Conservation (phyloP, 2,888 invertebrate genomes). For the Eurois occulta region DNA sequence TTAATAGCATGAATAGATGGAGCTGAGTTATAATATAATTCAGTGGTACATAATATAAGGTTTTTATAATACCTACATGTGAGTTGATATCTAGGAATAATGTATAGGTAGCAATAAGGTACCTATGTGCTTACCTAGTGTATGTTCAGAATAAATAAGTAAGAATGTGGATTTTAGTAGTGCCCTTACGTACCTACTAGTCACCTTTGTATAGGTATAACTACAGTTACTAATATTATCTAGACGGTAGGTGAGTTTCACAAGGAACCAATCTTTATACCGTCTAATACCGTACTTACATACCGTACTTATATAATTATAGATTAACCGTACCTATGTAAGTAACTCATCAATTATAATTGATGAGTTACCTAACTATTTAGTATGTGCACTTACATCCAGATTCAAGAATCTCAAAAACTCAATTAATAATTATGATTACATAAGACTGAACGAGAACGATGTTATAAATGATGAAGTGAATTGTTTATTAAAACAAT, state of each 20-base stretch:
- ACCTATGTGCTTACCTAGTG: background rate
- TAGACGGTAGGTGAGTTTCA: no score
- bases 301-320: no score
- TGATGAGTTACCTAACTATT: background rate
- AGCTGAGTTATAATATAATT: background rate
- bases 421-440: background rate
- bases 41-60: background rate
- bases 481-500: conserved; percentile 33
- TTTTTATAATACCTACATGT: background rate
- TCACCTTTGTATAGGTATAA: no score
- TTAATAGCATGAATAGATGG: background rate
- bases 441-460: conserved; percentile 1
- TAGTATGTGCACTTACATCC: background rate
- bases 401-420: background rate
- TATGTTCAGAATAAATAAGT: background rate
- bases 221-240: no score
- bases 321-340: no score
- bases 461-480: conserved; percentile 12
- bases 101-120: no score
- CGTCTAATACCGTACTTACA: background rate
- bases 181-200: background rate
- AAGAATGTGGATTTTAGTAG: background rate
- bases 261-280: no score
- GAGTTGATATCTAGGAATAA: background rate
- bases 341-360: no score